Percentiles rank a stretch among this genome's conserved stretches.
Conservation (phyloP, 2,888 invertebrate genomes). For the Clistopyga incitator region DNA sequence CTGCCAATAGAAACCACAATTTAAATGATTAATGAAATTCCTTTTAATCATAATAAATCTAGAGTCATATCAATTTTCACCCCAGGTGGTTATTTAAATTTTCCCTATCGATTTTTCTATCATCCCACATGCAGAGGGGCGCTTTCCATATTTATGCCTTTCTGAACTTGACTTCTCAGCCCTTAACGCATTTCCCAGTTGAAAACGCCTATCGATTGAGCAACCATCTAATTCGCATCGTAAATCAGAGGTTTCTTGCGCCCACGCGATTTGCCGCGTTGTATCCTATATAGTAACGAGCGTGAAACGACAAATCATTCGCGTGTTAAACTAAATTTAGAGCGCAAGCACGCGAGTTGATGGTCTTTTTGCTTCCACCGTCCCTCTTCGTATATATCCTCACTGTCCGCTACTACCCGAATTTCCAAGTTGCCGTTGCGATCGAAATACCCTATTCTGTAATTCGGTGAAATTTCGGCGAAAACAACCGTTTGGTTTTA, state of each 20-base stretch:
- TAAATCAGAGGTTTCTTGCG: conserved; percentile 58
- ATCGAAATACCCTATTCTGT: conserved; percentile 5
- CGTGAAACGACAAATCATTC: conserved; percentile 63
- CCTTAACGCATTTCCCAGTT: conserved; percentile 44
- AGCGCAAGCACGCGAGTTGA: not conserved
- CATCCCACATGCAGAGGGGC: too few species aligned
- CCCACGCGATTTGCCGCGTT: conserved; percentile 51
- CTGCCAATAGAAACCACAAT: too few species aligned
- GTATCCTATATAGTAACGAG: conserved; percentile 28
- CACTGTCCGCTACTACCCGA: not conserved
- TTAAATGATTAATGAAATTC: too few species aligned
- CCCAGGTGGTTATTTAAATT: too few species aligned
- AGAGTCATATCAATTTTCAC: too few species aligned
- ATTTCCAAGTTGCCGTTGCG: not conserved
- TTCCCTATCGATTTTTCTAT: too few species aligned
- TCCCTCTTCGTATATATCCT: not conserved
- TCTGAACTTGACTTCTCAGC: not conserved
- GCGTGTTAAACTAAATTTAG: conserved; percentile 60
- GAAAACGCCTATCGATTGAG: conserved; percentile 53
- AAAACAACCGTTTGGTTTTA: not conserved
- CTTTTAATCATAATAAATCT: too few species aligned
- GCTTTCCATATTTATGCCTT: not conserved
- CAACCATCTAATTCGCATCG: conserved; percentile 46
- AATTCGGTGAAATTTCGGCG: not conserved
- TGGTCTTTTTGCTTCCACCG: not conserved